phyloP scores from a whole-genome alignment of 2,797 vertebrate species.

The Choloepus didactylus region DNA sequence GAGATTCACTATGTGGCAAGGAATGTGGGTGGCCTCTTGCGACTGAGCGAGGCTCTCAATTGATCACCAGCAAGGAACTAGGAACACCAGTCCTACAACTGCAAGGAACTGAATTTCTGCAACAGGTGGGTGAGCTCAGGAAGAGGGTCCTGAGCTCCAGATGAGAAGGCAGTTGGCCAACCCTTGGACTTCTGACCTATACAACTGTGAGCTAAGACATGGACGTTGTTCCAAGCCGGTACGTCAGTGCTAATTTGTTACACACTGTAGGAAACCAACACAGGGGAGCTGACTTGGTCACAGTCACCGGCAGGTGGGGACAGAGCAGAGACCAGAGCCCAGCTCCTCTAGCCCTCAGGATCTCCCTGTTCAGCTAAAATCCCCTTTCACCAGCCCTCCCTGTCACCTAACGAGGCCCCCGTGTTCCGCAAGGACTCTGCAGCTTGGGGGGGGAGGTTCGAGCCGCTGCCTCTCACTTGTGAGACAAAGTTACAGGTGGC shows the following conservation, averaged over 20 bases:
- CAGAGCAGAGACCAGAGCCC: background rate
- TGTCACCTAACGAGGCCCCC: background rate
- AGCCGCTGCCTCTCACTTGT: background rate
- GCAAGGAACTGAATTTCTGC: background rate
- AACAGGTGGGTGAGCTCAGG: background rate
- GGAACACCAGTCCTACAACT: background rate
- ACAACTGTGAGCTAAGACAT: background rate
- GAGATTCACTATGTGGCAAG: background rate
- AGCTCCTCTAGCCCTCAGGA: background rate
- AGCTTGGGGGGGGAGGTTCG: too few relatives aligned
- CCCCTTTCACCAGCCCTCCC: background rate
- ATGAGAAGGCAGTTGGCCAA: background rate
- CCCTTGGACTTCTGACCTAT: background rate
- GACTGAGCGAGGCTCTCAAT: background rate
- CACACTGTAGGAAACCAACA: fast-evolving
- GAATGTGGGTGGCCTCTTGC: background rate
- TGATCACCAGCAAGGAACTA: background rate
- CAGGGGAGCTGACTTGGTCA: background rate
- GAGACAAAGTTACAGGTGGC: background rate
- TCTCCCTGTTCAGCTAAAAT: background rate
- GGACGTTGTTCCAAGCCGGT: background rate
- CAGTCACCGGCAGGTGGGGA: background rate
- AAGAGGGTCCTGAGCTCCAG: background rate
- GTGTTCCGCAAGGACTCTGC: background rate
- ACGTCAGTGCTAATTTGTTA: too few relatives aligned